Percentiles rank a stretch among this genome's conserved stretches.
Conservation (phyloP, 2,113 vertebrate genomes). For the Stomatorhinus ivindoensis region DNA sequence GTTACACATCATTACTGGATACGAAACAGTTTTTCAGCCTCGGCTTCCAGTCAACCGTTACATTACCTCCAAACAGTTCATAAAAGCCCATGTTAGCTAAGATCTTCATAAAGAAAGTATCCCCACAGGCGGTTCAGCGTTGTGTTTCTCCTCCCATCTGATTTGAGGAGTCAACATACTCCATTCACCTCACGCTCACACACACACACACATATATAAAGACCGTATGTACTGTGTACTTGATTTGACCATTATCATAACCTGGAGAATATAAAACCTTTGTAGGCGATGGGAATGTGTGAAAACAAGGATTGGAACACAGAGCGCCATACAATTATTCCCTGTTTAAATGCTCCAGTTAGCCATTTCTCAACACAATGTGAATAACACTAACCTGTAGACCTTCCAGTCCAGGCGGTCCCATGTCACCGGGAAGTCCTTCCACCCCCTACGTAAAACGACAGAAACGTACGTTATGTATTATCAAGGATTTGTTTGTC, state of each 20-base stretch:
- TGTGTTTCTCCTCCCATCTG: not conserved
- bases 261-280: not conserved
- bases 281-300: not conserved
- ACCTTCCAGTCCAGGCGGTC: slow-evolving; percentile 51
- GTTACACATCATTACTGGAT: not conserved
- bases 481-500: not conserved
- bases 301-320: not conserved
- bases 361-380: not conserved
- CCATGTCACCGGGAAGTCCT: slow-evolving; percentile 47
- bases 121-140: not conserved
- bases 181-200: not conserved
- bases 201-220: not conserved
- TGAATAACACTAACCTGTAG: slow-evolving; percentile 46
- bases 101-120: not conserved
- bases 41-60: not conserved
- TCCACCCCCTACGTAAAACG: slow-evolving; percentile 43
- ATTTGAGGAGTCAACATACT: not conserved
- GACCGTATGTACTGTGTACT: not conserved
- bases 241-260: not conserved
- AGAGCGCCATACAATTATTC: not conserved
- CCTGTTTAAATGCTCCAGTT: not conserved
- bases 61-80: not conserved
- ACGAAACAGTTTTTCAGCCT: not conserved
- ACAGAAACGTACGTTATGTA: not conserved
- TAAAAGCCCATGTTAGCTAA: not conserved